Conservation (phyloP, 2,113 vertebrate genomes). For the Oplegnathus fasciatus region DNA sequence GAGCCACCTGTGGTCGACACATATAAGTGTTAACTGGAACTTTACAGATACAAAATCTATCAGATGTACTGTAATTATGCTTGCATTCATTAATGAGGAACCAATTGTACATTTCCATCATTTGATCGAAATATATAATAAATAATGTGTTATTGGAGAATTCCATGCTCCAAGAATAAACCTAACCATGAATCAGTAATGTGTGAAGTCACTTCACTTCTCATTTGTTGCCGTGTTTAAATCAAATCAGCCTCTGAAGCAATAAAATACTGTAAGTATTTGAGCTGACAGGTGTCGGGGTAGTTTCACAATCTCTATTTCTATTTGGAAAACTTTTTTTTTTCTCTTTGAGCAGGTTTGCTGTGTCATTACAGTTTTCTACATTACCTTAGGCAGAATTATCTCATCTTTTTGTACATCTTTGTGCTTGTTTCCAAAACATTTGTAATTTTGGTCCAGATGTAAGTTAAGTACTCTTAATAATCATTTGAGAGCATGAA, state of each 20-base stretch:
- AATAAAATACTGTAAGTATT: constrained; percentile 21
- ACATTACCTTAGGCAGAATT: constrained; percentile 16
- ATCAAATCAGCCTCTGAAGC: constrained; percentile 11
- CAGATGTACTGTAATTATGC: constrained; percentile 52
- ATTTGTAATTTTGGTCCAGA: constrained; percentile 33
- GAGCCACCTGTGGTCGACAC: constrained; percentile 19
- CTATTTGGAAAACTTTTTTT: background rate
- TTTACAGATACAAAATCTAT: constrained; percentile 18
- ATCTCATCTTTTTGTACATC: constrained; percentile 36
- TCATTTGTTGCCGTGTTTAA: constrained; percentile 7
- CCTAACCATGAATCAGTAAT: constrained; percentile 32
- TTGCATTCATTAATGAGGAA: constrained; percentile 36
- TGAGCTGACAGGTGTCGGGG: background rate
- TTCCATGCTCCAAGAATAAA: constrained; percentile 30
- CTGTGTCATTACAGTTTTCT: constrained; percentile 10
- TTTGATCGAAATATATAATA: constrained; percentile 9
- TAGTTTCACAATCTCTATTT: background rate
- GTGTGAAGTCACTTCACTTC: constrained; percentile 22
- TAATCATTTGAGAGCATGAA: constrained; percentile 18
- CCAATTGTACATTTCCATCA: constrained; percentile 24
- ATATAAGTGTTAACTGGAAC: constrained; percentile 40
- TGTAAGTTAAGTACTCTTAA: constrained; percentile 15
- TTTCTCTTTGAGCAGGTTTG: background rate
- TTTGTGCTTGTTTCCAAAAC: constrained; percentile 10
- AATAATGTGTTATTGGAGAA: background rate